These are phyloP conservation scores for Aldrovandia affinis DNA, from an alignment of 2,797 vertebrate genomes.

Conservation along the genomic window DNA sequence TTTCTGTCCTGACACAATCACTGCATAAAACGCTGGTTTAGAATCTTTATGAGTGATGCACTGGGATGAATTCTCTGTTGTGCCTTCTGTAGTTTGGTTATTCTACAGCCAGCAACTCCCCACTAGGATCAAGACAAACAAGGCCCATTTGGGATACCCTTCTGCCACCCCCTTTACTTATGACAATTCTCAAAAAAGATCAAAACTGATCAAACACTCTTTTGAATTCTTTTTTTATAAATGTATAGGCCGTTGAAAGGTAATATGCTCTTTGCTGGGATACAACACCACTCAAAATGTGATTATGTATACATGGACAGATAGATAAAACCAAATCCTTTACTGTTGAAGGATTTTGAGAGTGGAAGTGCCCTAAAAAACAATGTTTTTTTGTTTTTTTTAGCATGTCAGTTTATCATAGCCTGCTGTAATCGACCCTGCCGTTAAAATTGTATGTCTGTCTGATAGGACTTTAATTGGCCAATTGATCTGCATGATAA, in stretches of 20 bases:
- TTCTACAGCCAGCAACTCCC: background rate
- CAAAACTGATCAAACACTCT: background rate
- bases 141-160: background rate
- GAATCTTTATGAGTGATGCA: background rate
- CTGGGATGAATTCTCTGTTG: background rate
- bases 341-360: background rate
- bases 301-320: background rate
- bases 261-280: background rate
- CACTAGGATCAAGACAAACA: background rate
- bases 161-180: background rate
- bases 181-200: background rate
- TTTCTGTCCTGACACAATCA: background rate
- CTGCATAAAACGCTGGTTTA: background rate
- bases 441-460: slow-evolving; percentile 2
- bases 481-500: background rate
- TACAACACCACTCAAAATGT: background rate
- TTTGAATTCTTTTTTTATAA: background rate
- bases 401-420: background rate
- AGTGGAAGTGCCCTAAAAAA: background rate
- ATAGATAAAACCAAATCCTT: background rate
- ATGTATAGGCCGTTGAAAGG: background rate
- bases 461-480: slow-evolving; percentile 4
- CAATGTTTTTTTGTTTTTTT: background rate
- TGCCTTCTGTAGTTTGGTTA: background rate
- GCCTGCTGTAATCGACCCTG: background rate